Percentiles rank a stretch among this genome's conserved stretches.
phyloP scores from a whole-genome alignment of 2,888 invertebrate species.

The Rhamnusium bicolor region DNA sequence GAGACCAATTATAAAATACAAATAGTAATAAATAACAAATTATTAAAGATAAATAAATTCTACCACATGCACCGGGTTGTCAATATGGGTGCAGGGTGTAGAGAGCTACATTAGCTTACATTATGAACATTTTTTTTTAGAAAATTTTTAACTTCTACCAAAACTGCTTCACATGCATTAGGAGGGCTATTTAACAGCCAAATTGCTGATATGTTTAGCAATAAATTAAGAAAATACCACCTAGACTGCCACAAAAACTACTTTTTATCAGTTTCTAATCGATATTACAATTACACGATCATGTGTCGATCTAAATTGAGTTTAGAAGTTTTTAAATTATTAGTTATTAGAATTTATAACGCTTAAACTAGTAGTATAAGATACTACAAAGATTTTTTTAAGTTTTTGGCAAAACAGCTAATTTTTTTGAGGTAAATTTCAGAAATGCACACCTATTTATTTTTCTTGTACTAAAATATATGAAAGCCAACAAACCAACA shows the following conservation, averaged over 20 bases:
- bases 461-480: too few relatives aligned
- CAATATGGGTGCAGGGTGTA: slow-evolving; percentile 52
- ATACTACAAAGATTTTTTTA: background rate
- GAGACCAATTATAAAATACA: slow-evolving; percentile 69
- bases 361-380: slow-evolving; percentile 11
- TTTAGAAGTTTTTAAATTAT: slow-evolving; percentile 3
- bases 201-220: slow-evolving; percentile 61
- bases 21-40: slow-evolving; percentile 69
- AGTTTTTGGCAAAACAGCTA: background rate
- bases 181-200: slow-evolving; percentile 59
- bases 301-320: slow-evolving; percentile 5
- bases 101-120: slow-evolving; percentile 63
- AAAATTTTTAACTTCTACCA: slow-evolving; percentile 44
- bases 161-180: slow-evolving; percentile 48
- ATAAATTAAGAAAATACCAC: slow-evolving; percentile 53
- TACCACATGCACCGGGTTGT: slow-evolving; percentile 60
- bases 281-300: slow-evolving; percentile 22
- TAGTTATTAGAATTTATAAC: slow-evolving; percentile 3
- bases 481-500: too few relatives aligned
- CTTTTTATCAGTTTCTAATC: slow-evolving; percentile 40
- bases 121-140: slow-evolving; percentile 42
- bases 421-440: background rate
- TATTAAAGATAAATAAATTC: slow-evolving; percentile 62
- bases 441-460: background rate
- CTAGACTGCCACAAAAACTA: slow-evolving; percentile 56